phyloP scores from a whole-genome alignment of 2,113 vertebrate species.

The Hemiprocne comata region DNA sequence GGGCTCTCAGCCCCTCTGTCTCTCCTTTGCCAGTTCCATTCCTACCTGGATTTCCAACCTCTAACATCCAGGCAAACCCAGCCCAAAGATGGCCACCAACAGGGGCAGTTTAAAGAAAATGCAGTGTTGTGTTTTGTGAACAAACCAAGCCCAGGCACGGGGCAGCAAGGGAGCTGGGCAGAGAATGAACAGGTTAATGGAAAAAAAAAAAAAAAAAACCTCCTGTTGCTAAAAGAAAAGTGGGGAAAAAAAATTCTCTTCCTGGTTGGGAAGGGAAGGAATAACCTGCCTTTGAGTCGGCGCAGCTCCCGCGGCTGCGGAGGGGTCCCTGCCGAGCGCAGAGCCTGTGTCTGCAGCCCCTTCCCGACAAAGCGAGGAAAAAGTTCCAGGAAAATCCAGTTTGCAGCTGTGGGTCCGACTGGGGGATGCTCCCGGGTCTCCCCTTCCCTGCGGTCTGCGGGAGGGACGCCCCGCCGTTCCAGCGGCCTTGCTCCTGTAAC shows the following conservation, averaged over 20 bases:
- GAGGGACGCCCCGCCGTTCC: not conserved
- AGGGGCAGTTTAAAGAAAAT: no score
- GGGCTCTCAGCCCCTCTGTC: rapidly evolving
- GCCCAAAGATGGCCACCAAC: no score
- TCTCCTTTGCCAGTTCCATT: not conserved
- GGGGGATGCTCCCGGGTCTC: not conserved
- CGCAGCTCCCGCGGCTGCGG: no score
- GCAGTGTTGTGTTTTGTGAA: no score
- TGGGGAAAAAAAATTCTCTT: not conserved
- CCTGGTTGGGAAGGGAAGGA: not conserved
- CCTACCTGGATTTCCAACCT: not conserved
- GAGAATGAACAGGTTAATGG: rapidly evolving
- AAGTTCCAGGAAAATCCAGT: not conserved
- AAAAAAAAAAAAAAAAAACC: no score
- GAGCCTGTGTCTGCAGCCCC: not conserved
- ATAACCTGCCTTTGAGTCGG: not conserved
- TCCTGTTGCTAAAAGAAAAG: not conserved
- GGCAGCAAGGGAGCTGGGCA: no score
- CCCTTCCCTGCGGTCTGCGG: not conserved
- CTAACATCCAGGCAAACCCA: no score
- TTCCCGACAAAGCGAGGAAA: not conserved
- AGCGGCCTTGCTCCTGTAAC: not conserved
- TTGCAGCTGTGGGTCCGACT: not conserved
- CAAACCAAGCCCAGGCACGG: no score
- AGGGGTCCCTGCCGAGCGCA: not conserved